Conservation (phyloP, 2,113 vertebrate species). For the Megaptera novaeangliae region DNA sequence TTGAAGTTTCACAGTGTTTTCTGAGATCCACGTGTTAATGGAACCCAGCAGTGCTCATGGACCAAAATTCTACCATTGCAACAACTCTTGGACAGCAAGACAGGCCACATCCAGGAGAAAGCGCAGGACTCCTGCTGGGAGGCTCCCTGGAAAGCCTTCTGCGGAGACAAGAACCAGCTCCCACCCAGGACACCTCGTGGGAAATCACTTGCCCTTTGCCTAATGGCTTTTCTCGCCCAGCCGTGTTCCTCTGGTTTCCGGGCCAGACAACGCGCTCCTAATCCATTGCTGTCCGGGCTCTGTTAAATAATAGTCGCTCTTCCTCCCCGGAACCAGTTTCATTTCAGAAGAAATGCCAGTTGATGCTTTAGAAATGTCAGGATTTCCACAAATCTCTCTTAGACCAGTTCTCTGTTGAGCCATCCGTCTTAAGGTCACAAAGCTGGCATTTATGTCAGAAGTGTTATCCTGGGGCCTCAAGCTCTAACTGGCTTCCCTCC, state of each 20-base stretch:
- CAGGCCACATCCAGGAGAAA: neutral
- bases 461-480: neutral
- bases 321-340: conserved; percentile 1
- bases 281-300: neutral
- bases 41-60: neutral
- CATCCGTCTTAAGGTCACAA: conserved; percentile 30
- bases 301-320: conserved; percentile 55
- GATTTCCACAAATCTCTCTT: conserved; percentile 56
- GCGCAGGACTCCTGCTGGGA: neutral
- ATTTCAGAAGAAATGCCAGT: conserved; percentile 51
- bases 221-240: neutral
- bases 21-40: neutral
- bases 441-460: conserved; percentile 4
- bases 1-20: neutral
- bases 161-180: neutral
- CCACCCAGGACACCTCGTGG: neutral
- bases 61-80: neutral
- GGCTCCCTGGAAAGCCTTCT: conserved; percentile 1
- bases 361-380: conserved; percentile 58
- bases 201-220: neutral
- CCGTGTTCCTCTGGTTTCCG: neutral
- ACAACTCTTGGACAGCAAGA: neutral
- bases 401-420: conserved; percentile 11
- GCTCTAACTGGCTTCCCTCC: conserved; percentile 22
- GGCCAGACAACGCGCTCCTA: neutral